phyloP scores from a whole-genome alignment of 2,888 invertebrate species.

The Pecten maximus region DNA sequence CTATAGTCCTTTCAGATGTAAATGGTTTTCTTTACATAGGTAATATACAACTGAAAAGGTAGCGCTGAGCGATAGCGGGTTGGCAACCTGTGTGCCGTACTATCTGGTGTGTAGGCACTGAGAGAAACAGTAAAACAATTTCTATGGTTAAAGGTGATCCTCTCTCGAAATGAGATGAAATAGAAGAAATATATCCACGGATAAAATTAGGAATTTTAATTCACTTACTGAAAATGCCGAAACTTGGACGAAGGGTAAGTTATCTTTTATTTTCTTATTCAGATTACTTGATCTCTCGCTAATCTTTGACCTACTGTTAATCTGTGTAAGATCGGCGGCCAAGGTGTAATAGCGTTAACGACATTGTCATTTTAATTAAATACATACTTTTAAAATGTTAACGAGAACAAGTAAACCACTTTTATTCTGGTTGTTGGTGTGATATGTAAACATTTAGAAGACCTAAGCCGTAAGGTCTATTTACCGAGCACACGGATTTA shows the following conservation, averaged over 20 bases:
- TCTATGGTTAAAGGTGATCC: neutral
- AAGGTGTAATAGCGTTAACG: neutral
- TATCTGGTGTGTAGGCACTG: neutral
- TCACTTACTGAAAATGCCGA: constrained; percentile 49
- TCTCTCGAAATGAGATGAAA: constrained; percentile 5
- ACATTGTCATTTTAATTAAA: neutral
- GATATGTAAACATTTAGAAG: neutral
- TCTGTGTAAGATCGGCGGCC: neutral
- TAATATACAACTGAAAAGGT: constrained; percentile 7
- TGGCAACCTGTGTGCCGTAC: constrained; percentile 4
- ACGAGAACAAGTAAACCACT: neutral
- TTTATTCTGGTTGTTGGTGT: neutral
- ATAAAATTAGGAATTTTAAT: constrained; percentile 30
- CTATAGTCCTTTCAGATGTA: constrained; percentile 9
- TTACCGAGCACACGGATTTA: neutral
- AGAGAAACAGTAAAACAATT: constrained; percentile 9
- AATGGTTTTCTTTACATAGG: constrained; percentile 33
- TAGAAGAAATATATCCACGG: neutral
- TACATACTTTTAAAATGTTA: neutral
- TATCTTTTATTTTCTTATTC: neutral
- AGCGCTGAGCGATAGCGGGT: constrained; percentile 18
- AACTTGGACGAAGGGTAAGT: constrained; percentile 57
- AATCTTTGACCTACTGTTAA: constrained; percentile 14
- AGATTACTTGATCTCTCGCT: neutral
- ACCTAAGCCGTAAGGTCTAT: neutral